A percentile compares a stretch with the other conserved stretches of the same genome.
phyloP scores from a whole-genome alignment of 2,888 invertebrate genomes.

The Proisotoma minuta region DNA sequence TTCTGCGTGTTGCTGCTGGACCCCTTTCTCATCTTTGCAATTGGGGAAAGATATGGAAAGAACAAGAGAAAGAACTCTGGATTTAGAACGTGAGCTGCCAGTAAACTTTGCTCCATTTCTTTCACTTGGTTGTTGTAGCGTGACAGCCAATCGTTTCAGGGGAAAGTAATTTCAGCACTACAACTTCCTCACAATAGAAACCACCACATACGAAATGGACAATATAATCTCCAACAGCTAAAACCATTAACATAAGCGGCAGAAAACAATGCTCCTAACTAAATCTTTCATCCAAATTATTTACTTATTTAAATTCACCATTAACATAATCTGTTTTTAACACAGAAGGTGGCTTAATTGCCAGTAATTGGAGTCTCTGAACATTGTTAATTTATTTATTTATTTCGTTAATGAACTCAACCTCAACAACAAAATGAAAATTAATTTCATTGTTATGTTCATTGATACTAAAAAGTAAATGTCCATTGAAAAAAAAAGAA shows the following conservation, averaged over 20 bases:
- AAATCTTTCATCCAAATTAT: no score
- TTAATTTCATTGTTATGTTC: no score
- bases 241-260: neutral
- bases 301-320: no score
- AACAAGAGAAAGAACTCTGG: constrained; percentile 13
- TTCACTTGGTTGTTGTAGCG: constrained; percentile 8
- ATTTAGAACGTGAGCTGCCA: constrained; percentile 12
- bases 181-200: neutral
- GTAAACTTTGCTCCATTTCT: constrained; percentile 12
- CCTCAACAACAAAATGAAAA: no score
- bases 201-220: neutral
- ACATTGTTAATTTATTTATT: no score
- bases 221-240: constrained; percentile 5
- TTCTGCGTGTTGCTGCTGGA: neutral
- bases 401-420: no score
- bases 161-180: constrained; percentile 3
- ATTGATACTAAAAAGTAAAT: no score
- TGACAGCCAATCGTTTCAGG: neutral
- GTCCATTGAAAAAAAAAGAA: no score
- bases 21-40: no score
- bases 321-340: no score
- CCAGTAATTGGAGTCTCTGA: no score
- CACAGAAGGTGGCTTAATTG: no score
- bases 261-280: neutral
- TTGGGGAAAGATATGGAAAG: neutral